These are phyloP conservation scores for Arion vulgaris DNA, from an alignment of 1,140 invertebrate genomes.

Conservation along the genomic window DNA sequence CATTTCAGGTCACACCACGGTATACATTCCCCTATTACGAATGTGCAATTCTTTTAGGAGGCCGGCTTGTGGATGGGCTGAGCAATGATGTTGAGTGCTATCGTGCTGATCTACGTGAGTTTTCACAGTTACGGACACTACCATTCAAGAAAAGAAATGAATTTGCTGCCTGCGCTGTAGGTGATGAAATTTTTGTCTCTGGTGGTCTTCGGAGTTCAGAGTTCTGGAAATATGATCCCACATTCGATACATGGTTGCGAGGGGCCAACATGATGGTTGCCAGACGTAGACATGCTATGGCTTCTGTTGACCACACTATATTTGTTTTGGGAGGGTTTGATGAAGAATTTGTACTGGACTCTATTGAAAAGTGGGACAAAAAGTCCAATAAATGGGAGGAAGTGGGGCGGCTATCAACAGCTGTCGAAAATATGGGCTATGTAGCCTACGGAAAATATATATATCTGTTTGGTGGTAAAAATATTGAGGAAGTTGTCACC, in stretches of 20 bases:
- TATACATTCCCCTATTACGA: slow-evolving; percentile 58
- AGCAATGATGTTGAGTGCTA: slow-evolving; percentile 69
- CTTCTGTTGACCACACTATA: slow-evolving; percentile 62
- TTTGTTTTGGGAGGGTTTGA: slow-evolving; percentile 68
- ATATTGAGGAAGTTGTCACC: slow-evolving; percentile 66
- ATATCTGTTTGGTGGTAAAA: slow-evolving; percentile 68
- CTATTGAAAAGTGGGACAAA: slow-evolving; percentile 65
- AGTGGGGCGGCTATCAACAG: slow-evolving; percentile 53
- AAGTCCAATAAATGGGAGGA: slow-evolving; percentile 60
- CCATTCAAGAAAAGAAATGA: slow-evolving; percentile 69
- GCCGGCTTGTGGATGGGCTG: slow-evolving; percentile 62
- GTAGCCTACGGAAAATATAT: slow-evolving; percentile 62
- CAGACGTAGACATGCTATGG: slow-evolving; percentile 66
- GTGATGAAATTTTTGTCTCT: slow-evolving; percentile 67
- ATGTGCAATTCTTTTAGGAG: slow-evolving; percentile 63
- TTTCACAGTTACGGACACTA: slow-evolving; percentile 59
- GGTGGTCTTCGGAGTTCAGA: slow-evolving; percentile 66
- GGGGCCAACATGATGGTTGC: slow-evolving; percentile 63
- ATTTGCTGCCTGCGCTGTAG: slow-evolving; percentile 63
- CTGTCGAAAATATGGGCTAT: slow-evolving; percentile 70
- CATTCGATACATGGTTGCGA: slow-evolving; percentile 64
- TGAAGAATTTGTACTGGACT: slow-evolving; percentile 63
- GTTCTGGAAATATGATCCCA: slow-evolving; percentile 68
- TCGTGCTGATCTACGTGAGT: slow-evolving; percentile 59
- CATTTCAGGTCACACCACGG: slow-evolving; percentile 58